phyloP scores from a whole-genome alignment of 1,140 invertebrate species.

The Lutraria rhynchaena region DNA sequence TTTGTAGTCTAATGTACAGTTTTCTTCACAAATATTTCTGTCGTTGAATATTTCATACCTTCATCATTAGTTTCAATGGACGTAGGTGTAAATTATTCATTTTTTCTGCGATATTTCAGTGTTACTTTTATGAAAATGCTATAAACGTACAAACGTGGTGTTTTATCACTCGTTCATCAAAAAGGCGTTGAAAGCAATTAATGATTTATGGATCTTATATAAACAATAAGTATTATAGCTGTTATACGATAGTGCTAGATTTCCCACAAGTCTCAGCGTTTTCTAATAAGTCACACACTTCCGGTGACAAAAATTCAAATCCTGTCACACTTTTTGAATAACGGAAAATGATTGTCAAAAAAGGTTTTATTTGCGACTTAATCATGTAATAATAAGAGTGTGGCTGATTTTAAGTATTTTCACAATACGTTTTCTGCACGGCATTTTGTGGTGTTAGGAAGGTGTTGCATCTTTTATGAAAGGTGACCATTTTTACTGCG shows the following conservation, averaged over 20 bases:
- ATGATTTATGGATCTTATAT: constrained; percentile 5
- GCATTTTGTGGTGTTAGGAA: constrained; percentile 12
- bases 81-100: too few species aligned
- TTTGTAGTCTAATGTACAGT: too few species aligned
- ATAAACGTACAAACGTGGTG: too few species aligned
- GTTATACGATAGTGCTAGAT: constrained; percentile 25
- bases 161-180: neutral
- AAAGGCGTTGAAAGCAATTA: constrained; percentile 9
- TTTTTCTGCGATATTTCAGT: too few species aligned
- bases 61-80: too few species aligned
- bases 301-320: constrained; percentile 18
- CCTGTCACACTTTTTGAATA: constrained; percentile 39
- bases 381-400: constrained; percentile 22
- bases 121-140: too few species aligned
- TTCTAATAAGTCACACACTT: constrained; percentile 16
- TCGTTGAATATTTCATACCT: too few species aligned
- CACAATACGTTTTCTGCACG: neutral
- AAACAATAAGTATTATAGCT: neutral
- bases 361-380: constrained; percentile 28
- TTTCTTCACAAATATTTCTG: too few species aligned
- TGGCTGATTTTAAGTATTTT: constrained; percentile 7
- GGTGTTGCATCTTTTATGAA: constrained; percentile 23
- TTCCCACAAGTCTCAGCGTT: constrained; percentile 48
- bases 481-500: too few species aligned
- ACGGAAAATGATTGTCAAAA: constrained; percentile 18